These are phyloP conservation scores for Ibycter americanus DNA, from an alignment of 2,797 vertebrate genomes.

Conservation along the genomic window DNA sequence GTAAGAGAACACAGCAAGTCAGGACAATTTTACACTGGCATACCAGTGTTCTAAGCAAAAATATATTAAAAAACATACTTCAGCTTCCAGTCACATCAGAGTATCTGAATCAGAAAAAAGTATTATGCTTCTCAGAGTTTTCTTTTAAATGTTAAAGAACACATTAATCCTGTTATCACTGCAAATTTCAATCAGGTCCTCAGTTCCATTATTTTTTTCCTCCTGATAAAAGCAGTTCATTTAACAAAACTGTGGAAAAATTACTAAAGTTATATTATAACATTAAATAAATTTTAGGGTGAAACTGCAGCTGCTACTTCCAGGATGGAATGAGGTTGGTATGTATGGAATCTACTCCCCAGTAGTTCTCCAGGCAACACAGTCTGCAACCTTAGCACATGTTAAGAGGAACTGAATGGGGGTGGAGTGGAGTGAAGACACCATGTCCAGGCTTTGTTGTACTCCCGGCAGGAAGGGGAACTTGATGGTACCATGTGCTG, in stretches of 20 bases:
- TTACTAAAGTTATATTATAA: no score
- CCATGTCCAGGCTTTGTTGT: no score
- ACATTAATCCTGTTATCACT: background rate
- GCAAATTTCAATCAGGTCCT: background rate
- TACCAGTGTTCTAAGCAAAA: background rate
- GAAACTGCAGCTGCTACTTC: no score
- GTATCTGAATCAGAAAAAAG: background rate
- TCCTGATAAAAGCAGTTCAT: background rate
- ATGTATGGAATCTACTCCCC: no score
- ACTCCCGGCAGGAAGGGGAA: no score
- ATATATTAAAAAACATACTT: background rate
- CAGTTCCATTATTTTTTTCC: background rate
- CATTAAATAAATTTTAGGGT: no score
- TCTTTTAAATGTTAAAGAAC: background rate
- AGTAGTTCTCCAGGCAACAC: no score
- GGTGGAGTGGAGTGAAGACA: no score
- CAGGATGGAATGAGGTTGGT: no score
- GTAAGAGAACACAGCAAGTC: background rate
- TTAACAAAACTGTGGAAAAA: background rate
- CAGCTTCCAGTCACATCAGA: background rate
- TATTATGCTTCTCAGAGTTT: background rate
- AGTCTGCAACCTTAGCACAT: no score
- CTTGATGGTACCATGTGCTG: no score
- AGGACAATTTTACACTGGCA: background rate
- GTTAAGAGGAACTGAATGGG: no score